These are phyloP conservation scores for Araneus ventricosus DNA, from an alignment of 1,140 invertebrate genomes.

Conservation along the genomic window DNA sequence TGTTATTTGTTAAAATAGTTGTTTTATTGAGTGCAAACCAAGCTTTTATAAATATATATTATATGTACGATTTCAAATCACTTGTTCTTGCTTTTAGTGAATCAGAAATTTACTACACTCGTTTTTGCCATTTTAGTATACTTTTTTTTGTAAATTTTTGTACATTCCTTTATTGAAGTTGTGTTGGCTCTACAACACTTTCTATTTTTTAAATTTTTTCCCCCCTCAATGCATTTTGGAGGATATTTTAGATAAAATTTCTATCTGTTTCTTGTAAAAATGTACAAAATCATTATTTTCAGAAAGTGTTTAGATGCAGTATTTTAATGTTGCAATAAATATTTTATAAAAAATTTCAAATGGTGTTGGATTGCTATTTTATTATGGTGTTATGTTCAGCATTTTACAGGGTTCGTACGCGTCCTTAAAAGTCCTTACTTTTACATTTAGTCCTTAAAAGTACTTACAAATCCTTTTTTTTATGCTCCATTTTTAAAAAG, in stretches of 20 bases:
- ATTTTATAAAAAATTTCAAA: conserved; percentile 42
- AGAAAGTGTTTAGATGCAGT: conserved; percentile 62
- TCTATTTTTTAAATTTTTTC: conserved; percentile 23
- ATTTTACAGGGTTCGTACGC: no score
- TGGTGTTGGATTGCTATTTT: neutral
- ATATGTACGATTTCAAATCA: neutral
- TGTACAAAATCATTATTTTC: conserved; percentile 69
- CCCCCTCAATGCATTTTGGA: neutral
- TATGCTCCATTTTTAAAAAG: no score
- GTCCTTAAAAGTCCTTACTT: no score
- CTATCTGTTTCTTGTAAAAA: conserved; percentile 56
- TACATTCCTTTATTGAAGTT: conserved; percentile 62
- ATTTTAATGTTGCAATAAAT: conserved; percentile 73
- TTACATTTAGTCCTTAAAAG: no score
- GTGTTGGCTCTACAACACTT: conserved; percentile 38
- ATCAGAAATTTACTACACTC: conserved; percentile 49
- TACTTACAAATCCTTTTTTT: no score
- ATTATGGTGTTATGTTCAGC: no score
- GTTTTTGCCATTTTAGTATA: conserved; percentile 53
- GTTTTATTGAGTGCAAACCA: conserved; percentile 36
- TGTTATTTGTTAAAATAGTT: conserved; percentile 61
- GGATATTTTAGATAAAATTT: conserved; percentile 1
- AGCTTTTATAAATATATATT: conserved; percentile 16
- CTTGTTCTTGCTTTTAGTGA: conserved; percentile 47
- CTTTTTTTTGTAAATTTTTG: conserved; percentile 59